phyloP scores from a whole-genome alignment of 2,113 vertebrate species.

The Paralichthys olivaceus region DNA sequence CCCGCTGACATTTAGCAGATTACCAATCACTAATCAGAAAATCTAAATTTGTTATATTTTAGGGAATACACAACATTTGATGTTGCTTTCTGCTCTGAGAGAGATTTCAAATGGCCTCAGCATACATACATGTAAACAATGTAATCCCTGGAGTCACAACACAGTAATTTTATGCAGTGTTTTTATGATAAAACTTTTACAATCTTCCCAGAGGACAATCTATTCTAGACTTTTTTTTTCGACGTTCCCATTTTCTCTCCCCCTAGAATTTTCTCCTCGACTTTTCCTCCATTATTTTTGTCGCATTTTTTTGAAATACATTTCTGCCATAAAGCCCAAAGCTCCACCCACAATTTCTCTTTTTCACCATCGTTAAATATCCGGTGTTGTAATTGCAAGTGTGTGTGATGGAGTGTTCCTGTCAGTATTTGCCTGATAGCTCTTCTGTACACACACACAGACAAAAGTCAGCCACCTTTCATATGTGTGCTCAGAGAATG shows the following conservation, averaged over 20 bases:
- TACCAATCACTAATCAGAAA: slow-evolving; percentile 27
- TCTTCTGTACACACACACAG: slow-evolving; percentile 4
- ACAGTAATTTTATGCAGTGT: slow-evolving; percentile 9
- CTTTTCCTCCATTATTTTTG: slow-evolving; percentile 14
- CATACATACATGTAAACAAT: slow-evolving; percentile 3
- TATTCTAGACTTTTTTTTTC: background rate
- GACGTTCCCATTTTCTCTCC: slow-evolving; percentile 12
- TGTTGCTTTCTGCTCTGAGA: slow-evolving; percentile 9
- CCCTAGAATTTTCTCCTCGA: slow-evolving; percentile 4
- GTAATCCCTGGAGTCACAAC: slow-evolving; percentile 19
- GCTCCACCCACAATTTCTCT: slow-evolving; percentile 7
- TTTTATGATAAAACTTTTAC: slow-evolving; percentile 36
- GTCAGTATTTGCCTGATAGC: slow-evolving; percentile 44
- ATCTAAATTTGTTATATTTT: background rate
- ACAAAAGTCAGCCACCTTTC: background rate
- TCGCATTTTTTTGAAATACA: slow-evolving; percentile 28
- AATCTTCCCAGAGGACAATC: slow-evolving; percentile 10
- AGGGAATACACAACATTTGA: slow-evolving; percentile 7
- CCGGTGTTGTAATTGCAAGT: slow-evolving; percentile 18
- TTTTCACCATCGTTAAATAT: slow-evolving; percentile 32
- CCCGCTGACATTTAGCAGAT: slow-evolving; percentile 34
- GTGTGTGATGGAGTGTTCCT: slow-evolving; percentile 49
- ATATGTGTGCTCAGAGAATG: too few relatives aligned
- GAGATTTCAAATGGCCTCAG: slow-evolving; percentile 4
- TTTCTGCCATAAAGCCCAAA: slow-evolving; percentile 24